Percentiles rank a stretch among this genome's conserved stretches.
phyloP scores from a whole-genome alignment of 2,113 vertebrate species.

The Callocephalon fimbriatum region DNA sequence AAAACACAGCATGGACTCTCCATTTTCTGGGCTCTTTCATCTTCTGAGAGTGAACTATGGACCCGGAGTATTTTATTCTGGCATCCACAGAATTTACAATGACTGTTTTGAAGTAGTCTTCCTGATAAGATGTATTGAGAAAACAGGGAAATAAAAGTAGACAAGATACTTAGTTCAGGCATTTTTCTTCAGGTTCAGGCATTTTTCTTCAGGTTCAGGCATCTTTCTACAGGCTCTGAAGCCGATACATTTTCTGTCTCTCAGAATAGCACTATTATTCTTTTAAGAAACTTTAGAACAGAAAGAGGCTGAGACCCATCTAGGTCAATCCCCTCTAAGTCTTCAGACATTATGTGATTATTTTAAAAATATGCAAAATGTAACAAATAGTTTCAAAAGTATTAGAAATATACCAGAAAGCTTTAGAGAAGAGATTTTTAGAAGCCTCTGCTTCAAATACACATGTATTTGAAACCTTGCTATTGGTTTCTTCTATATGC shows the following conservation, averaged over 20 bases:
- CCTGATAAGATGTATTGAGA: slow-evolving; percentile 42
- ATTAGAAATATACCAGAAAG: background rate
- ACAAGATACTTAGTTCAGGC: slow-evolving; percentile 43
- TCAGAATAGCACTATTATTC: slow-evolving; percentile 20
- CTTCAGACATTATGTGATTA: slow-evolving; percentile 23
- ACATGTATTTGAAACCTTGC: background rate
- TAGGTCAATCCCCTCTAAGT: slow-evolving; percentile 45
- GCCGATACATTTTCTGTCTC: background rate
- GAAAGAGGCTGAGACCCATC: background rate
- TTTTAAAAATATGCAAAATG: slow-evolving; percentile 38
- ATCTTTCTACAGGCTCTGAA: slow-evolving; percentile 44
- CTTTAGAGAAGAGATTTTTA: background rate
- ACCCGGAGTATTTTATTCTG: slow-evolving; percentile 53
- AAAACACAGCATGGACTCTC: slow-evolving; percentile 41
- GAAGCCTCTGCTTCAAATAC: background rate
- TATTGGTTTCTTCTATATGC: background rate
- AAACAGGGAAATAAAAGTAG: slow-evolving; percentile 68
- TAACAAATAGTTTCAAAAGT: slow-evolving; percentile 16
- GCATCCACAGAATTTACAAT: slow-evolving; percentile 54
- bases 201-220: slow-evolving; percentile 54
- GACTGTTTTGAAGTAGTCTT: slow-evolving; percentile 49
- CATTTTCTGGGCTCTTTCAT: slow-evolving; percentile 47
- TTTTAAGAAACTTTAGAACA: slow-evolving; percentile 56
- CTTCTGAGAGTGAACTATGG: slow-evolving; percentile 52
- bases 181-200: slow-evolving; percentile 54